phyloP scores from a whole-genome alignment of 2,113 vertebrate genomes.

The Mionectes macconnelli region DNA sequence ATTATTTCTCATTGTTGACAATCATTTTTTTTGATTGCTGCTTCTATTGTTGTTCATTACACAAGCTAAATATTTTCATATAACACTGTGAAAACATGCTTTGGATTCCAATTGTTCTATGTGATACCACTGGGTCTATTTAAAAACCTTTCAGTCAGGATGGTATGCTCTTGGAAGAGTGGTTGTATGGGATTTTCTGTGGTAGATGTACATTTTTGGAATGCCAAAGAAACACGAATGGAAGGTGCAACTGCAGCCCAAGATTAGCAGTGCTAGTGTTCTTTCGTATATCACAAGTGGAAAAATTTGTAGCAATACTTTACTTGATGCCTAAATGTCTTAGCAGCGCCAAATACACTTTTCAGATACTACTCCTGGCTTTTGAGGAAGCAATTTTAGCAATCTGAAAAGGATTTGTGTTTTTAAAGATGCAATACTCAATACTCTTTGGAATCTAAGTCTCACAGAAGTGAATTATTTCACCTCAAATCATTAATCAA shows the following conservation, averaged over 20 bases:
- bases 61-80: slow-evolving; percentile 47
- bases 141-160: not conserved
- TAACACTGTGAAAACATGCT: slow-evolving; percentile 36
- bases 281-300: not conserved
- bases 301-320: not conserved
- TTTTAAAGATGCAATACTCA: not conserved
- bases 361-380: not conserved
- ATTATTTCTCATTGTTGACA: slow-evolving; percentile 70
- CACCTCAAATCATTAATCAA: not conserved
- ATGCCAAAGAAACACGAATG: not conserved
- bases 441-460: not conserved
- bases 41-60: slow-evolving; percentile 64
- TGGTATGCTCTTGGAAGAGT: not conserved
- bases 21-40: slow-evolving; percentile 66
- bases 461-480: not conserved
- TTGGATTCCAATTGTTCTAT: slow-evolving; percentile 25
- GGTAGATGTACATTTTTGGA: not conserved
- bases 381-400: not conserved
- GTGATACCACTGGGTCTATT: not conserved
- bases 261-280: not conserved
- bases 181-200: not conserved
- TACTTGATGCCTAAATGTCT: not conserved
- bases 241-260: not conserved
- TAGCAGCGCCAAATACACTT: not conserved
- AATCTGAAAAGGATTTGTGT: not conserved